Evolutionary conservation across 2,113 vertebrate genomes (phyloP).

Genomic region (Charina bottae): DNA sequence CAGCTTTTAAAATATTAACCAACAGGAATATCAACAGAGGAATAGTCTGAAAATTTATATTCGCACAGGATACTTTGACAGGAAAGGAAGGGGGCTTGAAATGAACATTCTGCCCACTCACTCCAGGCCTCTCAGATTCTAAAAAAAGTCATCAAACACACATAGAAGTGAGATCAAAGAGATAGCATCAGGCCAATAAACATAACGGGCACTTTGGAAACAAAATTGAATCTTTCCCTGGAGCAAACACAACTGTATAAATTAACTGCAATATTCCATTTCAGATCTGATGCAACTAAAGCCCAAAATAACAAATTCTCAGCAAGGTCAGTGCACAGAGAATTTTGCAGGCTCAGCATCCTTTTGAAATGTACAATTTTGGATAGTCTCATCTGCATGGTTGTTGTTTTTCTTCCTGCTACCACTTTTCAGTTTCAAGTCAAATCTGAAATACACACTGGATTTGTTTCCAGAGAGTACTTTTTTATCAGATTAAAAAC

Average conservation of each 20-base stretch:
- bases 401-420: not conserved
- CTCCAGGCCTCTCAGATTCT: not conserved
- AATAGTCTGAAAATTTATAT: not conserved
- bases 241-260: not conserved
- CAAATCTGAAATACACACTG: not conserved
- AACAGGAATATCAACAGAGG: not conserved
- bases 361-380: slow-evolving; percentile 19
- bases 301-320: slow-evolving; percentile 24
- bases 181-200: not conserved
- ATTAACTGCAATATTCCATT: slow-evolving; percentile 8
- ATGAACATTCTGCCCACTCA: not conserved
- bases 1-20: not conserved
- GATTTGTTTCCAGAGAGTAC: not conserved
- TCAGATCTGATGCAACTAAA: slow-evolving; percentile 29
- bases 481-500: not conserved
- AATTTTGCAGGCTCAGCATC: slow-evolving; percentile 33
- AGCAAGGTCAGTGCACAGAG: slow-evolving; percentile 21
- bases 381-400: slow-evolving; percentile 1
- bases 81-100: not conserved
- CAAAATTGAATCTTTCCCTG: slow-evolving; percentile 13
- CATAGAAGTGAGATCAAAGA: slow-evolving; percentile 30
- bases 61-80: not conserved
- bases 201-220: slow-evolving; percentile 1
- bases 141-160: not conserved
- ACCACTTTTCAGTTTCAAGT: not conserved